Evolutionary conservation across 2,888 invertebrate species (phyloP).

Genomic region (Papilio demoleus): DNA sequence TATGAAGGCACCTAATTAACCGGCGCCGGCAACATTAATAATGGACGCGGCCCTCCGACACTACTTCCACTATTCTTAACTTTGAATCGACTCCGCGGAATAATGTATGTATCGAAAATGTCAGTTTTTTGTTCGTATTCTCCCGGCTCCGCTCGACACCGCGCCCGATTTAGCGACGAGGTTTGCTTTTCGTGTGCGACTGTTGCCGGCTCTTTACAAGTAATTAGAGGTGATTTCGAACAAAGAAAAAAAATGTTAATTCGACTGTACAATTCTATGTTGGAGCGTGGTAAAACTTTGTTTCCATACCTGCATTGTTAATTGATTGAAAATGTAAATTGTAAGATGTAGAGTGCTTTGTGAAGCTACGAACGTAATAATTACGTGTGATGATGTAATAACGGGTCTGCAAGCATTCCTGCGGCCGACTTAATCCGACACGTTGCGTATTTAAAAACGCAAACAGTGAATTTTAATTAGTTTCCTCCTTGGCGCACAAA

Average conservation of each 20-base stretch:
- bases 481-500: slow-evolving; percentile 41
- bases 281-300: background rate
- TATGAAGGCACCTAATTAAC: slow-evolving; percentile 81
- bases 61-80: slow-evolving; percentile 42
- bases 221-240: slow-evolving; percentile 23
- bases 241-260: slow-evolving; percentile 18
- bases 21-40: slow-evolving; percentile 58
- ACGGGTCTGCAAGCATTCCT: background rate
- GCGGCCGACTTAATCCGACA: slow-evolving; percentile 7
- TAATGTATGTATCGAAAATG: slow-evolving; percentile 39
- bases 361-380: background rate
- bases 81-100: slow-evolving; percentile 38
- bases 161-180: background rate
- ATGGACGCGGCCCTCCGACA: slow-evolving; percentile 43
- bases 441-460: slow-evolving; percentile 28
- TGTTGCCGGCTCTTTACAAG: slow-evolving; percentile 11
- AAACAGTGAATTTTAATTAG: slow-evolving; percentile 36
- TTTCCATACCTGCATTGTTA: background rate
- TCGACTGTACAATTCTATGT: slow-evolving; percentile 9
- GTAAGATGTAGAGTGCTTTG: background rate
- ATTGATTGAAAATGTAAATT: background rate
- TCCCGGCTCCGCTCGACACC: background rate
- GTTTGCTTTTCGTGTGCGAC: slow-evolving; percentile 16
- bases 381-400: slow-evolving; percentile 1
- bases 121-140: slow-evolving; percentile 31